Base-by-base conservation (phyloP, 2,797 vertebrate genomes). In the Parambassis ranga region DNA sequence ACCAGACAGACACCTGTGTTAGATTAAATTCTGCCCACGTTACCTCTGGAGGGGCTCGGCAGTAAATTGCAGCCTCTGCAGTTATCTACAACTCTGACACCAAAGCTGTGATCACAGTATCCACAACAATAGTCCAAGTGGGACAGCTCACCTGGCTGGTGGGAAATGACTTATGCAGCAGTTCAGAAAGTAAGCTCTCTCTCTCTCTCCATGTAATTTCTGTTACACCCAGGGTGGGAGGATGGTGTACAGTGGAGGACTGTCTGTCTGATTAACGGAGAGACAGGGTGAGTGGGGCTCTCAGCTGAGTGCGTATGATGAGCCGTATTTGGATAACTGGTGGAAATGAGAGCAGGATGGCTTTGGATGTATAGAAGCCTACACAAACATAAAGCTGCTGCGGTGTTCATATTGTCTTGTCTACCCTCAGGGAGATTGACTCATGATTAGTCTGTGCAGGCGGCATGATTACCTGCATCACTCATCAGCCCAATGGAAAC, bases 391-490 rank as follows among this genome's bases (percentile, higher is more conserved):
- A 75, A 53, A 24, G 61, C 24, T 47, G 24, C 16, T 71, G 39
- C 24, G 33, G 43, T 51, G 23, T 60, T 66, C 56, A 18, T 65
- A 61, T 64, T 65, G 60, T 39, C 35, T 48, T 11, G 13, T 36
- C 43, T 22, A 14, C 41, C 57, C 62, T 35, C 3, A 0, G 69
- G 61, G 68, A 81, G 57, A 72, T 81, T 79, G 62, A 69, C 18
- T 83, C 63, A 75, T 77, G 46, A 78, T 83, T 75, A 71, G 50
- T 66, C 58, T 71, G 62, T 20, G 69, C 64, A 61, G 57, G 51
- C 79, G 30, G 48, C 48, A 51, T 71, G 62, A 89, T 87, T 83
- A 71, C 71, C 59, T 26, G 13, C 78, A 83, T 87, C 77, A 71
- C 70, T 87, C 81, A 71, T 75, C 70, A 47, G 41, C 44, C 32